phyloP scores from a whole-genome alignment of 2,888 invertebrate genomes.

The Andrena dorsata region DNA sequence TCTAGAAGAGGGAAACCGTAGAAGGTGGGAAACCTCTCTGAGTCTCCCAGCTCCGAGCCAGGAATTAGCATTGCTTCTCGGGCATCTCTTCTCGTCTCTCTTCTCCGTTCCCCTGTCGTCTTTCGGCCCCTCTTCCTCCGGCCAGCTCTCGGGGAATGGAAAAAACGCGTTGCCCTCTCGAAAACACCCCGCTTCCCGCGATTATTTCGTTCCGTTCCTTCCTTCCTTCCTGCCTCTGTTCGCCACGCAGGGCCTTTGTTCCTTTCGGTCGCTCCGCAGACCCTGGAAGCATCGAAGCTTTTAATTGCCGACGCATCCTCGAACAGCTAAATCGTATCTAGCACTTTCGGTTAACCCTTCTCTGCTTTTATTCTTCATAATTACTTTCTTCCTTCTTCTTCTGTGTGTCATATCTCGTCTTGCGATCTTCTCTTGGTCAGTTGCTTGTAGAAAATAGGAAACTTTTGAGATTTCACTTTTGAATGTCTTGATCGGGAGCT shows the following conservation, averaged over 20 bases:
- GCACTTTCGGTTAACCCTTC: too few relatives aligned
- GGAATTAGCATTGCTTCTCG: constrained; percentile 82
- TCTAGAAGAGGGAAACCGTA: constrained; percentile 83
- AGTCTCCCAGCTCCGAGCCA: constrained; percentile 81
- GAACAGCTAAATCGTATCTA: too few relatives aligned
- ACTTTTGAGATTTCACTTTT: too few relatives aligned
- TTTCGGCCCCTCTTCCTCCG: constrained; percentile 11
- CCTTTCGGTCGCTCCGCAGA: not conserved
- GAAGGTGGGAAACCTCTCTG: constrained; percentile 85
- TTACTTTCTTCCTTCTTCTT: too few relatives aligned
- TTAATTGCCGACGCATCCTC: too few relatives aligned
- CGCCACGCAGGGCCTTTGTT: not conserved
- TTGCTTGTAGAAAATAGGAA: too few relatives aligned
- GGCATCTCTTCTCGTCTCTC: constrained; percentile 78
- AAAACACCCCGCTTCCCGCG: constrained; percentile 60
- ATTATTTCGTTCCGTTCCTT: constrained; percentile 58
- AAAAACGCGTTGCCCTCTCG: constrained; percentile 38
- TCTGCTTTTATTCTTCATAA: too few relatives aligned
- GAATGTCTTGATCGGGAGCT: not conserved
- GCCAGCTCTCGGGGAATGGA: not conserved
- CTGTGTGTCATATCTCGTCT: too few relatives aligned
- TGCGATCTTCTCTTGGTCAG: too few relatives aligned
- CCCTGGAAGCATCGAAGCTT: not conserved
- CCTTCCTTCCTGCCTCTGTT: constrained; percentile 18
- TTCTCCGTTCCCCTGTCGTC: constrained; percentile 54